Evolutionary conservation across 2,888 invertebrate species (phyloP).

Genomic region (Hydriomena furcata): DNA sequence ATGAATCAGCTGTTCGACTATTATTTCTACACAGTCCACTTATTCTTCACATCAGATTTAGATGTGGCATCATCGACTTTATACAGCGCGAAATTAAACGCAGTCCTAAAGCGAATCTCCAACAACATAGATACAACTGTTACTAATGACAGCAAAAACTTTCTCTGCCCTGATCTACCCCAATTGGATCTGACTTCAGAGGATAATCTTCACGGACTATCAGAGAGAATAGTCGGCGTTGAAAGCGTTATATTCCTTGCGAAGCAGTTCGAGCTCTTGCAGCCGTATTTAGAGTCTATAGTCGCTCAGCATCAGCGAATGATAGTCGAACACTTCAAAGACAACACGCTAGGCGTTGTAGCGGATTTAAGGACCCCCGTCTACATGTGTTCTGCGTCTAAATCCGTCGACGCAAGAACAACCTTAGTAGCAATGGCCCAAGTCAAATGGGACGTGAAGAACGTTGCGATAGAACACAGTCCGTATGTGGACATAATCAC

Average conservation of each 20-base stretch:
- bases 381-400: slow-evolving; percentile 93
- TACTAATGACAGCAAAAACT: slow-evolving; percentile 49
- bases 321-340: slow-evolving; percentile 88
- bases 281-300: slow-evolving; percentile 92
- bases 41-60: slow-evolving; percentile 92
- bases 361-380: slow-evolving; percentile 91
- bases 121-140: slow-evolving; percentile 85
- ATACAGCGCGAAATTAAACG: slow-evolving; percentile 87
- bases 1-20: slow-evolving; percentile 97
- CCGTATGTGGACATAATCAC: slow-evolving; percentile 92
- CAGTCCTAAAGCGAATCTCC: slow-evolving; percentile 90
- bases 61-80: slow-evolving; percentile 82
- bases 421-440: slow-evolving; percentile 93
- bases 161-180: slow-evolving; percentile 54
- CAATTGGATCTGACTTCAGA: slow-evolving; percentile 69
- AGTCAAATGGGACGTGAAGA: slow-evolving; percentile 97
- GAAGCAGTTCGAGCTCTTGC: slow-evolving; percentile 92
- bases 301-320: slow-evolving; percentile 88
- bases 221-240: slow-evolving; percentile 94
- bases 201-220: slow-evolving; percentile 91
- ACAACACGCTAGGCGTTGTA: slow-evolving; percentile 88
- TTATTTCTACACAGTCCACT: slow-evolving; percentile 94
- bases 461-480: slow-evolving; percentile 97
- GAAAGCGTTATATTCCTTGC: slow-evolving; percentile 96
- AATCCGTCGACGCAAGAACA: slow-evolving; percentile 89